These are phyloP conservation scores for Diacarnus erythraeanus DNA, from an alignment of 37 sponge, comb jelly and placozoan species.

Conservation along the genomic window DNA sequence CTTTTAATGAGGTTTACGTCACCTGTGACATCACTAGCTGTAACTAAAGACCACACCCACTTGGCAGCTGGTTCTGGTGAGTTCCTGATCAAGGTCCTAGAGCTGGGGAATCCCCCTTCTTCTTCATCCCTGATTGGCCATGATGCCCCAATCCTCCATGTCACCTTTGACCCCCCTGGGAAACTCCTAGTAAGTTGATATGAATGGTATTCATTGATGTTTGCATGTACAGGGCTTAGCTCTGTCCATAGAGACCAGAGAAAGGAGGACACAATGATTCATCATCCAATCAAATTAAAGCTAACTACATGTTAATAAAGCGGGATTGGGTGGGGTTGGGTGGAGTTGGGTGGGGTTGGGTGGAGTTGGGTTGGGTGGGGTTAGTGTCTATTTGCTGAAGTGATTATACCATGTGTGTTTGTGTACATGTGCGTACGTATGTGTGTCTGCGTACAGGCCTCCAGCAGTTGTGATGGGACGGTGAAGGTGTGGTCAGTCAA, in stretches of 20 bases:
- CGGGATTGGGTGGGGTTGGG: no score
- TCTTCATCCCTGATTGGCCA: constrained; percentile 42
- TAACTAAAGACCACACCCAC: constrained; percentile 23
- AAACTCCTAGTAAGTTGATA: constrained; percentile 36
- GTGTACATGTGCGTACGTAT: neutral
- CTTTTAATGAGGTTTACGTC: constrained; percentile 55
- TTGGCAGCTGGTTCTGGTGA: constrained; percentile 69
- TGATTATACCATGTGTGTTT: neutral
- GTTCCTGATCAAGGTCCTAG: constrained; percentile 58
- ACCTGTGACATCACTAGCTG: constrained; percentile 39
- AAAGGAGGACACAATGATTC: no score
- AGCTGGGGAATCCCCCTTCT: constrained; percentile 13
- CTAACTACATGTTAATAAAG: no score
- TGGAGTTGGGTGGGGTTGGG: no score
- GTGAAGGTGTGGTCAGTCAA: constrained; percentile 59
- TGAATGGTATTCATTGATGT: no score
- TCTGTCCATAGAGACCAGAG: no score
- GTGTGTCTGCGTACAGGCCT: constrained; percentile 31
- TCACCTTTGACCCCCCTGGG: constrained; percentile 53
- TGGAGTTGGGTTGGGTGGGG: no score
- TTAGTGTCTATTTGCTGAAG: neutral
- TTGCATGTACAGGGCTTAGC: no score
- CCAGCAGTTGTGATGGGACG: constrained; percentile 70
- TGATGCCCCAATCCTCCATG: constrained; percentile 72
- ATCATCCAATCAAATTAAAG: no score